phyloP scores from a whole-genome alignment of 2,797 vertebrate species.

The Cyprinella venusta region DNA sequence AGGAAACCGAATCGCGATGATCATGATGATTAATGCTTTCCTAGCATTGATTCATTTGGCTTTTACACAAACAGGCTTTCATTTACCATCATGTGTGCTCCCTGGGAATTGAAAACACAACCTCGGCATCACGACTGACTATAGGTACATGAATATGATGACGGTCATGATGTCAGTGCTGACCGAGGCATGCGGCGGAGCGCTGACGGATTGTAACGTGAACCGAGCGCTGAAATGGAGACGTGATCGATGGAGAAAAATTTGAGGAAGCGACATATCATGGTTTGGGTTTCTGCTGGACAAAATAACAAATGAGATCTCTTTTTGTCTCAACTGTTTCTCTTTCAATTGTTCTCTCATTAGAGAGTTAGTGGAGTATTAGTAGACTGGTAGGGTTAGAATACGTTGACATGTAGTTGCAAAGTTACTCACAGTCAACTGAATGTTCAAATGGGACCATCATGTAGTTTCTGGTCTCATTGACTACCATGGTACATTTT shows the following conservation, averaged over 20 bases:
- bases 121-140: constrained; percentile 10
- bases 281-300: constrained; percentile 13
- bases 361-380: too few species aligned
- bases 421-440: too few species aligned
- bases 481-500: too few species aligned
- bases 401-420: too few species aligned
- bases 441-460: too few species aligned
- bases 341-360: too few species aligned
- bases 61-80: constrained; percentile 13
- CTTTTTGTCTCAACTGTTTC: neutral
- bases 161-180: constrained; percentile 40
- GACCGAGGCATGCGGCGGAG: neutral
- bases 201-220: constrained; percentile 16
- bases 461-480: too few species aligned
- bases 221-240: constrained; percentile 17
- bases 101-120: constrained; percentile 21
- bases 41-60: constrained; percentile 18
- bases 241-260: constrained; percentile 21
- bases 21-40: constrained; percentile 23
- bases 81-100: neutral
- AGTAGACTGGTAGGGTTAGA: too few species aligned
- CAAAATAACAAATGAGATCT: neutral
- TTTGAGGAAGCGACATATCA: neutral
- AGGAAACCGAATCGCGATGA: constrained; percentile 25
- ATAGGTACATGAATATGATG: neutral